A percentile compares a stretch with the other conserved stretches of the same genome.
Conservation (phyloP, 1,140 invertebrate species). For the Apis cerana region DNA sequence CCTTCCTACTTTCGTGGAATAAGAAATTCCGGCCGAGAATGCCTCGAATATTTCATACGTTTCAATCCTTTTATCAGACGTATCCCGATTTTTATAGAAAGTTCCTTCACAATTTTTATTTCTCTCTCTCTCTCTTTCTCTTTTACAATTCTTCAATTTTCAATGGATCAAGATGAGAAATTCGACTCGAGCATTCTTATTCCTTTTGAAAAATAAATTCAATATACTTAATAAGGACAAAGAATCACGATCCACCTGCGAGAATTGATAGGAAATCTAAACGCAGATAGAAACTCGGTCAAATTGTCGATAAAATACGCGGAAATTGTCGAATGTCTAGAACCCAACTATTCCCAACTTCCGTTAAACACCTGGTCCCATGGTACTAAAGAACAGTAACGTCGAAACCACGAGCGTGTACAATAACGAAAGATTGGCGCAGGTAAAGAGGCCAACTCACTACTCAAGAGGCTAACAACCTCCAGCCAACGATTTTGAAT, state of each 20-base stretch:
- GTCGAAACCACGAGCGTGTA: background rate
- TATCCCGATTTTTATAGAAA: background rate
- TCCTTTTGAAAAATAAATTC: too few relatives aligned
- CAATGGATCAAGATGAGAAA: too few relatives aligned
- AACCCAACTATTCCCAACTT: background rate
- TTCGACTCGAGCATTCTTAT: too few relatives aligned
- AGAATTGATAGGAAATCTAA: background rate
- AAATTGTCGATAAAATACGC: background rate
- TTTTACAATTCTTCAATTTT: too few relatives aligned
- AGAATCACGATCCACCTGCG: background rate
- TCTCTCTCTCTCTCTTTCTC: too few relatives aligned
- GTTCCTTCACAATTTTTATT: too few relatives aligned
- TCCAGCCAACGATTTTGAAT: constrained; percentile 40
- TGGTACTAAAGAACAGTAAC: background rate
- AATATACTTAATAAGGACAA: background rate
- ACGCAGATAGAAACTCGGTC: background rate
- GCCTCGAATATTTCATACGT: constrained; percentile 2
- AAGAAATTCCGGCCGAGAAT: background rate
- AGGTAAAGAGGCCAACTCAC: constrained; percentile 4
- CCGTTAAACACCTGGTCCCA: constrained; percentile 1
- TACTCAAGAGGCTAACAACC: constrained; percentile 26
- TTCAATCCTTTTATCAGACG: background rate
- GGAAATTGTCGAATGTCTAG: background rate
- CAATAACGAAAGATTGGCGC: constrained; percentile 13
- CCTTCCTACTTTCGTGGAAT: background rate